These are phyloP conservation scores for Peromyscus eremicus DNA, from an alignment of 2,797 vertebrate genomes.

Conservation along the genomic window DNA sequence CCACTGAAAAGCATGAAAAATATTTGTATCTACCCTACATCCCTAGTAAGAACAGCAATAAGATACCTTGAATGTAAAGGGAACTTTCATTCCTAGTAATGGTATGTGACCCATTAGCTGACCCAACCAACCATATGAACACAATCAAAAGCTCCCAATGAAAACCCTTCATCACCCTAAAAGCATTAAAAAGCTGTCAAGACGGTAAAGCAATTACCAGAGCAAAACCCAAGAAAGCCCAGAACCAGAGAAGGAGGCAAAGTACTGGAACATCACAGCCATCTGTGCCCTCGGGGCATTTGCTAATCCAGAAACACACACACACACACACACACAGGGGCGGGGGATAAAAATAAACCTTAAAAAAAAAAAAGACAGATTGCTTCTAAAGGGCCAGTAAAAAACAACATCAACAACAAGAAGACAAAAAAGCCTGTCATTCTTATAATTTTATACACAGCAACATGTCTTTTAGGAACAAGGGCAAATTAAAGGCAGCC, in stretches of 20 bases:
- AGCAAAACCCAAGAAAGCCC: conserved; percentile 35
- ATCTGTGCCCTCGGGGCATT: neutral
- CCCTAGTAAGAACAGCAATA: conserved; percentile 60
- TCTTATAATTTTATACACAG: conserved; percentile 66
- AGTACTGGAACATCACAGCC: neutral
- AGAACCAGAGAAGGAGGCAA: conserved; percentile 44
- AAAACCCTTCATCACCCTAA: conserved; percentile 45
- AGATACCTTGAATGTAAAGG: conserved; percentile 58
- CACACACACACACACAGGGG: no score
- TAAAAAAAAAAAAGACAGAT: neutral
- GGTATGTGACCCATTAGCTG: neutral
- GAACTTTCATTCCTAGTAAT: neutral
- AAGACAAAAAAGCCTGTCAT: neutral
- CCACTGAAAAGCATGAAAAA: conserved; percentile 64
- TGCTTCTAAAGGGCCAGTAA: conserved; percentile 9
- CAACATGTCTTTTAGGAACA: conserved; percentile 37
- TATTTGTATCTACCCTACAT: conserved; percentile 10
- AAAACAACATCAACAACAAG: neutral
- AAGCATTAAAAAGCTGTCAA: conserved; percentile 56
- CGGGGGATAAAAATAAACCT: neutral
- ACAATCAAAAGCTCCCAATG: conserved; percentile 29
- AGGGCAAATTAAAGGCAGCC: neutral
- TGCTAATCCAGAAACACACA: neutral
- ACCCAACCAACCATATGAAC: neutral
- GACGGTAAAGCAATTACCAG: conserved; percentile 54